Evolutionary conservation across 2,888 invertebrate species (phyloP).

Genomic region (Diaprepes abbreviatus): DNA sequence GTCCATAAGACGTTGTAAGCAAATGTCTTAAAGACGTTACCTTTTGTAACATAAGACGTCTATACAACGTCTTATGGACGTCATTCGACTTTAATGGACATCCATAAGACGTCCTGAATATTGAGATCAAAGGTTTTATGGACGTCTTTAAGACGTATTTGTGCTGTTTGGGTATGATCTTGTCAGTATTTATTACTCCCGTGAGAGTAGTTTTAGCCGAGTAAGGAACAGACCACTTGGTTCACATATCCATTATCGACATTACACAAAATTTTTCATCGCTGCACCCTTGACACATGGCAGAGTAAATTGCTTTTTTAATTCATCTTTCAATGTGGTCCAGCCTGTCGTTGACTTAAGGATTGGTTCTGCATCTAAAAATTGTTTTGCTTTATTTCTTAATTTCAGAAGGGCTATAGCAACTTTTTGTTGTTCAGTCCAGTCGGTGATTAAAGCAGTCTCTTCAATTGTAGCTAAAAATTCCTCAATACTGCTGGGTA

Average conservation of each 20-base stretch:
- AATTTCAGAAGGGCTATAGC: neutral
- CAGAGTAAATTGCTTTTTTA: neutral
- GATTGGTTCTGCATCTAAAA: neutral
- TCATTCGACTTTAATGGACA: too few relatives aligned
- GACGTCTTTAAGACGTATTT: too few relatives aligned
- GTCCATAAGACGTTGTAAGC: too few relatives aligned
- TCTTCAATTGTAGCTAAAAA: neutral
- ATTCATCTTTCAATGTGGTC: neutral
- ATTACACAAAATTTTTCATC: conserved; percentile 9
- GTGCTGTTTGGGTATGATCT: too few relatives aligned
- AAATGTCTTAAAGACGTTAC: too few relatives aligned
- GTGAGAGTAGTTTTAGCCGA: neutral
- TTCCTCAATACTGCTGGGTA: neutral
- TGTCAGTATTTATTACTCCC: too few relatives aligned
- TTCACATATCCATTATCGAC: neutral
- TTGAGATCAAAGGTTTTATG: too few relatives aligned
- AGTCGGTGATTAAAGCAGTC: neutral
- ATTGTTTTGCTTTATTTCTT: neutral
- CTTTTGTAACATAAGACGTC: too few relatives aligned
- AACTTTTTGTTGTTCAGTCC: neutral
- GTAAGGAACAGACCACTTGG: neutral
- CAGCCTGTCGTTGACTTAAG: neutral
- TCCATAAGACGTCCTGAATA: too few relatives aligned
- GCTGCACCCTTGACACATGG: neutral
- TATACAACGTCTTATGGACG: too few relatives aligned